A percentile compares a stretch with the other conserved stretches of the same genome.
These are phyloP conservation scores for Platycercus adscitus DNA, from an alignment of 2,113 vertebrate species.

Conservation along the genomic window DNA sequence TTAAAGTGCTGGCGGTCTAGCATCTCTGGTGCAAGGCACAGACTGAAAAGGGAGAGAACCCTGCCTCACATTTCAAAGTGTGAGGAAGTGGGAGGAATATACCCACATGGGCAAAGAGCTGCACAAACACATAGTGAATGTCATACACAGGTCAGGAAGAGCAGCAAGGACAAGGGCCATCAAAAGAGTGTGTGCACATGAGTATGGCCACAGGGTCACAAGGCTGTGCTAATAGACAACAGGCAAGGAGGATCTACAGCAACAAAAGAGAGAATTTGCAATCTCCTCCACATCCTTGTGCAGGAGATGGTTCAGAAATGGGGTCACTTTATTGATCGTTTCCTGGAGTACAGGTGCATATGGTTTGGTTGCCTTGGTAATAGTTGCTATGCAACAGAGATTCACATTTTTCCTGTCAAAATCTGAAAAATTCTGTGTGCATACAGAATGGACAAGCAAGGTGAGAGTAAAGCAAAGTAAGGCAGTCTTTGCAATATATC, in stretches of 20 bases:
- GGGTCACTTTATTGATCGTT: conserved; percentile 61
- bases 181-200: rapidly evolving
- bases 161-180: background rate
- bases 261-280: background rate
- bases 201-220: background rate
- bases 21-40: background rate
- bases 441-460: background rate
- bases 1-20: background rate
- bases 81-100: background rate
- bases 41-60: background rate
- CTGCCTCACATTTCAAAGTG: background rate
- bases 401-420: conserved; percentile 51
- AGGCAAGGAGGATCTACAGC: background rate
- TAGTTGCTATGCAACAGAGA: conserved; percentile 61
- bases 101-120: background rate
- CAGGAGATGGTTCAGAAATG: conserved; percentile 7
- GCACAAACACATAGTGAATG: background rate
- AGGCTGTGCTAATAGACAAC: background rate
- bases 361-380: conserved; percentile 58
- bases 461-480: background rate
- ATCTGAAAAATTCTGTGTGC: conserved; percentile 5
- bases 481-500: background rate
- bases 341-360: conserved; percentile 51
- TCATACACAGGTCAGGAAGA: background rate
- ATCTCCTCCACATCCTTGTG: background rate